Conservation (phyloP, 2,113 vertebrate species). For the Chloebia gouldiae region DNA sequence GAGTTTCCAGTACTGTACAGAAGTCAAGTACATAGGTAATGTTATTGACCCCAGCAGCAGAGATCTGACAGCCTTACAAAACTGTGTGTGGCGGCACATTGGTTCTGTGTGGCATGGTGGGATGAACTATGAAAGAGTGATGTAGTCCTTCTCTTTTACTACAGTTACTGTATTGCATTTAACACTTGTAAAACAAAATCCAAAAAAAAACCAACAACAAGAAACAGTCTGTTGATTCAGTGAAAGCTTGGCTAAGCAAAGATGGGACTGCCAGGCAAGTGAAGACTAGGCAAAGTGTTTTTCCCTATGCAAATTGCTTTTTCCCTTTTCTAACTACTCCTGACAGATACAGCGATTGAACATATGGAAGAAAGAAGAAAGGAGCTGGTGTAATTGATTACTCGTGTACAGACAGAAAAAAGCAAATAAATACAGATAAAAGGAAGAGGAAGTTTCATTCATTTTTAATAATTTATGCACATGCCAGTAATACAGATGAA, state of each 20-base stretch:
- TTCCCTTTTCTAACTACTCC: not conserved
- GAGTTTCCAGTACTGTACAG: not conserved
- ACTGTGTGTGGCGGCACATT: not conserved
- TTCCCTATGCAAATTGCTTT: not conserved
- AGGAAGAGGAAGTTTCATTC: not conserved
- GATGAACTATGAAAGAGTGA: fast-evolving
- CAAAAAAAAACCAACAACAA: fast-evolving
- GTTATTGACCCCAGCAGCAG: not conserved
- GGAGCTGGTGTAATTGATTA: not conserved
- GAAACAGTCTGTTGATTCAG: fast-evolving
- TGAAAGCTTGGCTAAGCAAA: not conserved
- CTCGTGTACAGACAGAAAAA: not conserved
- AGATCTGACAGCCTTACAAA: fast-evolving
- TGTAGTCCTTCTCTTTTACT: not conserved
- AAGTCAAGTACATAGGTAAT: not conserved
- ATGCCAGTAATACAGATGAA: not conserved
- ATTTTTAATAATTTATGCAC: not conserved
- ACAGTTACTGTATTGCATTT: not conserved
- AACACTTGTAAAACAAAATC: not conserved
- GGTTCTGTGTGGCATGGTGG: not conserved
- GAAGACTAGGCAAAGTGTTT: not conserved
- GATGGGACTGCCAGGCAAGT: fast-evolving
- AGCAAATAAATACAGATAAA: not conserved
- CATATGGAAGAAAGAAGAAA: not conserved
- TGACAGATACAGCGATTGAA: not conserved